Evolutionary conservation across 1,140 invertebrate species (phyloP).

Genomic region (Trinorchestia longiramus): DNA sequence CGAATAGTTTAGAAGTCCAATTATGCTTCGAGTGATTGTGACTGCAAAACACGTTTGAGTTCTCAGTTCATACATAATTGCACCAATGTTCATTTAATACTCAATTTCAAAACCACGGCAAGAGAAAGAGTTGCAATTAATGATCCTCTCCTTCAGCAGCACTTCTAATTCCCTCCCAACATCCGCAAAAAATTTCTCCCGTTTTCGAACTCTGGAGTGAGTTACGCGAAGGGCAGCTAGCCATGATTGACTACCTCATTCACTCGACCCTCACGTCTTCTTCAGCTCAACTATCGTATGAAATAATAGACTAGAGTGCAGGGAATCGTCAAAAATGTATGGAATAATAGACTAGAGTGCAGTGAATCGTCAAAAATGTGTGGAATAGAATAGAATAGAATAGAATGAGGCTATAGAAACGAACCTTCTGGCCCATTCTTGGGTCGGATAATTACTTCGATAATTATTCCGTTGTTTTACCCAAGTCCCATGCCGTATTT

Average conservation of each 20-base stretch:
- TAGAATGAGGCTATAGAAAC: too few relatives aligned
- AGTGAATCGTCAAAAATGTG: too few relatives aligned
- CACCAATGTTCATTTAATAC: not conserved
- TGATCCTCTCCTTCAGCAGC: not conserved
- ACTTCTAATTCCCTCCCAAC: not conserved
- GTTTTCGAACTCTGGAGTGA: not conserved
- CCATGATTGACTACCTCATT: not conserved
- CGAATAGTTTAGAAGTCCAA: not conserved
- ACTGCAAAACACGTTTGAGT: not conserved
- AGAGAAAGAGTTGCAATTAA: not conserved
- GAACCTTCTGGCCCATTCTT: too few relatives aligned
- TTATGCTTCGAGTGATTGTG: not conserved
- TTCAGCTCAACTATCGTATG: too few relatives aligned
- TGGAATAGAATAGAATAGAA: too few relatives aligned
- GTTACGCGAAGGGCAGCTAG: not conserved
- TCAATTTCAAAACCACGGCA: not conserved
- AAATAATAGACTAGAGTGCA: too few relatives aligned
- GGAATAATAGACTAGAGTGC: too few relatives aligned
- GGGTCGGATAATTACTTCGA: too few relatives aligned
- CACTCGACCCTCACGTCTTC: not conserved
- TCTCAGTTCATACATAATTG: not conserved
- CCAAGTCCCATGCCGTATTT: too few relatives aligned
- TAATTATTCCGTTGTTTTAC: too few relatives aligned
- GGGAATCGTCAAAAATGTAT: too few relatives aligned
- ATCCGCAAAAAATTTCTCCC: not conserved